Evolutionary conservation across 2,888 invertebrate species (phyloP), one percentile per base, ranked within the genome.

Genomic region (Plebejus argus): DNA sequence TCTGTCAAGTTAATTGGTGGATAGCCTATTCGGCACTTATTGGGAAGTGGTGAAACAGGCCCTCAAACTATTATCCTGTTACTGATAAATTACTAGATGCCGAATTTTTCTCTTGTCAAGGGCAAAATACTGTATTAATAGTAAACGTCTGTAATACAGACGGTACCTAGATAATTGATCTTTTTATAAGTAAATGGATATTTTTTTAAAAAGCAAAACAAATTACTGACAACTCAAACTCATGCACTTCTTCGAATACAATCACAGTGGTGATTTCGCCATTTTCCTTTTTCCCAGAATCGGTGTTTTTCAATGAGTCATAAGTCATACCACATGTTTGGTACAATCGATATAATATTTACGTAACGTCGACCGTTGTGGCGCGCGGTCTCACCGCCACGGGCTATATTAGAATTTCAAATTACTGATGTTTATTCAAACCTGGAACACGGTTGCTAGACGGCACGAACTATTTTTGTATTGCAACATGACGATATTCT

Each of bases 341-440:
- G 70, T 12, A 15, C 20, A 49, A 53, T 74, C 74, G 20, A 74
- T 74, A 74, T 74, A 53, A 74, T 74, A 53, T 74, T 74, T 53
- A 74, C 28, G 72, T 74, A 53, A 74, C 53, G 6, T 28, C 45
- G 45, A 53, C 53, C 53, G 6, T 28, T 20, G 45, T 20, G 20
- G 20, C 18, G 58, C 58, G n/a, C 8, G 61, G 66, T 28, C 66
- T 20, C 12, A 20, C 71, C 20, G 23, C 23, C n/a, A 72, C 45
- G 23, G 8, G 6, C 20, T 23, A 45, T 5, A 72, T 72, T 72
- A 45, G 45, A 72, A 72, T 45, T 72, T 72, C 72, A 72, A 72
- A 72, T 72, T 12, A 12, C 8, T 72, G 20, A 72, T 72, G 72
- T 72, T 39, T 72, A 72, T 72, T 72, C 45, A 72, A 33, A 45